phyloP scores from a whole-genome alignment of 2,888 invertebrate genomes.

The Drosophila anomelani region DNA sequence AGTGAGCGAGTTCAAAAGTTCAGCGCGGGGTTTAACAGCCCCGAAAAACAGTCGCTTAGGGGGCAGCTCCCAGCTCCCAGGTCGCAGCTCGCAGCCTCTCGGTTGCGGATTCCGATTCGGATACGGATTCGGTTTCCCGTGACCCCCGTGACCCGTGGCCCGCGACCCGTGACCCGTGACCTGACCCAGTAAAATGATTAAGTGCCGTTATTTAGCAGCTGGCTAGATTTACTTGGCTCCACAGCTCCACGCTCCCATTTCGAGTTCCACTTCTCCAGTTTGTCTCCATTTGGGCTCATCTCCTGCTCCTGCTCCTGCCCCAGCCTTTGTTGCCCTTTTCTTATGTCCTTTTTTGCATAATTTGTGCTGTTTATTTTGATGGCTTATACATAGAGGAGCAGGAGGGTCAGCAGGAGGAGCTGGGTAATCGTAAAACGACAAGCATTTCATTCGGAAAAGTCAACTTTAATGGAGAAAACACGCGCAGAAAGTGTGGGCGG shows the following conservation, averaged over 20 bases:
- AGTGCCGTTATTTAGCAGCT: slow-evolving; percentile 67
- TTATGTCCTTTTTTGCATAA: slow-evolving; percentile 28
- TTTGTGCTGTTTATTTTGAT: slow-evolving; percentile 45
- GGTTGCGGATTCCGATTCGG: slow-evolving; percentile 16
- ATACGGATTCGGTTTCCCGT: slow-evolving; percentile 27
- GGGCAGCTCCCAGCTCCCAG: background rate
- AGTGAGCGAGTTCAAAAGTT: slow-evolving; percentile 77
- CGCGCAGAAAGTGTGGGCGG: background rate
- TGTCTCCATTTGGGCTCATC: slow-evolving; percentile 35
- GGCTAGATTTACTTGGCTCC: slow-evolving; percentile 33
- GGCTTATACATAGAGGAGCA: slow-evolving; percentile 9
- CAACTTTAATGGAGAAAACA: slow-evolving; percentile 36
- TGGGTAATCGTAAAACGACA: slow-evolving; percentile 56
- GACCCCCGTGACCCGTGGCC: slow-evolving; percentile 31
- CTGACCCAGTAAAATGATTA: slow-evolving; percentile 75
- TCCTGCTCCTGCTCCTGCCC: slow-evolving; percentile 2
- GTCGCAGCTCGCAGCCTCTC: slow-evolving; percentile 3
- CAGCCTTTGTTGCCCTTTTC: background rate
- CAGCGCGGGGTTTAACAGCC: slow-evolving; percentile 65
- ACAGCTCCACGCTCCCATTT: slow-evolving; percentile 1
- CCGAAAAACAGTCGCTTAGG: slow-evolving; percentile 14
- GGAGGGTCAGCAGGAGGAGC: background rate
- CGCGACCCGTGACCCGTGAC: slow-evolving; percentile 25
- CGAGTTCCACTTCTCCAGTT: slow-evolving; percentile 20
- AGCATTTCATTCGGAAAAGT: slow-evolving; percentile 46